Base-by-base conservation (phyloP, 2,797 vertebrate species). In the Pteropus rufus region DNA sequence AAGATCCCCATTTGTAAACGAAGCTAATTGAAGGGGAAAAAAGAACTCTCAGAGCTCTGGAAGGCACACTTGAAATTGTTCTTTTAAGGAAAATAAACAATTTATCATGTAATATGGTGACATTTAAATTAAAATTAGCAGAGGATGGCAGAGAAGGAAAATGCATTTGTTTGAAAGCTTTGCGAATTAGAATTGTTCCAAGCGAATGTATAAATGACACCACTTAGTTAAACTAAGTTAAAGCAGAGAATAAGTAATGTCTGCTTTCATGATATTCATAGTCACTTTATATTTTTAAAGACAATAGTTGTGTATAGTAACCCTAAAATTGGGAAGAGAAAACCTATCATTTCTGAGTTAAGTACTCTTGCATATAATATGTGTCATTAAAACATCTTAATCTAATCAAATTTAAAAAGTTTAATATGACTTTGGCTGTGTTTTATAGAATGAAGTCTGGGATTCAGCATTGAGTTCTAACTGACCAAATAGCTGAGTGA, bases 51-150 rank as follows among this genome's bases (percentile, higher is more conserved):
- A 26, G 44, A 29, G 19, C 9, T 60, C 87, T 80, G 29, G 19
- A 44, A 73, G 81, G 46, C 56, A 67, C 31, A 41, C 46, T 79
- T 64, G 24, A 90, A 82, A 52, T 41, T 70, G 7, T 49, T 87
- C 46, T 85, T 82, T 94, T 75, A 83, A 77, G 85, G 54, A 95
- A 94, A 41, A 73, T 41, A 90, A 85, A 72, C 36, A 83, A 93
- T 49, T 79, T 52, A 65, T 95, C 65, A 60, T 85, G 58, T 44
- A 58, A 46, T 23, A 89, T 19, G 31, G 56, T 84, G 52, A 91
- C 79, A 89, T 52, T 93, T 77, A 83, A 70, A 52, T 65, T 67
- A 49, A 86, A 95, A 84, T 95, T 24, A 85, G 36, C 41, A 80
- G 72, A 95, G 12, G 10, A 80, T n/a, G 24, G 54, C 15, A n/a